Evolutionary conservation across 1,140 invertebrate genomes (phyloP).

Genomic region (Mizuhopecten yessoensis): DNA sequence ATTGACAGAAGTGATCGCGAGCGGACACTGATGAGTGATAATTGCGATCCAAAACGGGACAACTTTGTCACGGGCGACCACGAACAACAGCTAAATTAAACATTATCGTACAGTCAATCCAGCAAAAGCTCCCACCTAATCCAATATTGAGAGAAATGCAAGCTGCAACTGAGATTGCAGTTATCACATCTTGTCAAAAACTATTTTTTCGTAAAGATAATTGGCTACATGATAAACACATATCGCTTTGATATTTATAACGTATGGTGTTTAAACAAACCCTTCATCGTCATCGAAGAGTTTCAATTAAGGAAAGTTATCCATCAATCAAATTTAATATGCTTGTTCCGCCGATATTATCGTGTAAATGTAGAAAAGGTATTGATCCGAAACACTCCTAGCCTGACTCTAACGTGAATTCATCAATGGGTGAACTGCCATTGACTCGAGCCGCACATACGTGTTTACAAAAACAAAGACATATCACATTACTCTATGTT

Average conservation of each 20-base stretch:
- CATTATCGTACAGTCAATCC: background rate
- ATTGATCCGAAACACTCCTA: background rate
- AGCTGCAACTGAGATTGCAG: background rate
- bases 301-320: constrained; percentile 9
- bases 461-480: background rate
- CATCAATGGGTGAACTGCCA: background rate
- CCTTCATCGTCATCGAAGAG: background rate
- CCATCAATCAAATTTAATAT: constrained; percentile 7
- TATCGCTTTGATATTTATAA: background rate
- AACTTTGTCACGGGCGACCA: background rate
- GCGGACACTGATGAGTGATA: background rate
- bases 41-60: background rate
- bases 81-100: background rate
- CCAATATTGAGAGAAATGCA: background rate
- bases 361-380: background rate
- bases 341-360: constrained; percentile 16
- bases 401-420: background rate
- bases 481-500: background rate
- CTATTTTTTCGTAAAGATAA: background rate
- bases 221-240: background rate
- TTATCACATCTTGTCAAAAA: background rate
- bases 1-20: background rate
- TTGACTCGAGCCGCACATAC: background rate
- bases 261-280: background rate
- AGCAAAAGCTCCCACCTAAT: background rate